Evolutionary conservation across 2,888 invertebrate genomes (phyloP).

Genomic region (Taphrorychus bicolor): DNA sequence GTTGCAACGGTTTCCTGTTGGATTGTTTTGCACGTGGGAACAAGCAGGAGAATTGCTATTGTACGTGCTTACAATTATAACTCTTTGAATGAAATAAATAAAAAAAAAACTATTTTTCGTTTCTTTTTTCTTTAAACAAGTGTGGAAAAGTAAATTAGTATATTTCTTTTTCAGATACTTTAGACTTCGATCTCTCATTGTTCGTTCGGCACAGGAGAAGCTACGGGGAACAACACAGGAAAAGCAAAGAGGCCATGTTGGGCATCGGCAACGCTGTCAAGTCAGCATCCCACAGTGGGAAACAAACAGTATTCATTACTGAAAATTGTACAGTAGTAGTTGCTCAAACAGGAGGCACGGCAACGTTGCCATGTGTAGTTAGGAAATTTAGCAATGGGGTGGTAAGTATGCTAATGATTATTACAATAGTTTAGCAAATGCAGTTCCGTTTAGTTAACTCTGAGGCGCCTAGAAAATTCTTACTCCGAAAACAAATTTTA

Average conservation of each 20-base stretch:
- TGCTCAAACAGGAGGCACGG: conserved; percentile 63
- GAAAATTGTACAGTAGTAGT: conserved; percentile 63
- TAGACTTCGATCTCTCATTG: conserved; percentile 30
- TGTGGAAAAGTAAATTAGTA: neutral
- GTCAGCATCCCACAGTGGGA: conserved; percentile 43
- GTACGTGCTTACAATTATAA: no score
- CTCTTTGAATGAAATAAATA: no score
- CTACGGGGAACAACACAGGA: conserved; percentile 53
- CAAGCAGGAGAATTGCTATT: neutral
- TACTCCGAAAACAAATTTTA: neutral
- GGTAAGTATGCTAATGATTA: conserved; percentile 55
- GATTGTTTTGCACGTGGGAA: neutral
- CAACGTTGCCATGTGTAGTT: conserved; percentile 63
- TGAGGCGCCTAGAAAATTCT: no score
- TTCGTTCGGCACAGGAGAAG: conserved; percentile 50
- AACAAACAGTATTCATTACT: conserved; percentile 59
- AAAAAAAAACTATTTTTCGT: no score
- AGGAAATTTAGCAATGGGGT: conserved; percentile 63
- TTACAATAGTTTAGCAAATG: no score
- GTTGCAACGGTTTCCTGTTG: neutral
- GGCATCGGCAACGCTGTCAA: conserved; percentile 47
- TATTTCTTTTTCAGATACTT: conserved; percentile 27
- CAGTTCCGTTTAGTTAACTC: no score
- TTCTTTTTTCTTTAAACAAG: no score
- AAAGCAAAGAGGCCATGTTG: conserved; percentile 47